Evolutionary conservation across 2,888 invertebrate species (phyloP).

Genomic region (Calephelis perditalis): DNA sequence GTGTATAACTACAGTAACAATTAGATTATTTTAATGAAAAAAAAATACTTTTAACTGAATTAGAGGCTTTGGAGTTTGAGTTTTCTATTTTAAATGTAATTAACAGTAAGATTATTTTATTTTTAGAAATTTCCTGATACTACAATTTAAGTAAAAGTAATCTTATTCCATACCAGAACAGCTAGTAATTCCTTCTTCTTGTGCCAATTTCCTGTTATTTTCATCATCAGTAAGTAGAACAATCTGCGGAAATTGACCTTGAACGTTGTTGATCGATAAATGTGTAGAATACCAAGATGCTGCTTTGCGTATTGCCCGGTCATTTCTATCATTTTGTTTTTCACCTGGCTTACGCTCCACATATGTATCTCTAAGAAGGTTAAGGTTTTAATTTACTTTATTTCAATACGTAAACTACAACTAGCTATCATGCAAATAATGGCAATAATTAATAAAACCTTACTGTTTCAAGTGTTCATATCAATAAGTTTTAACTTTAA

Average conservation of each 20-base stretch:
- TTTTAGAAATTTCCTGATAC: background rate
- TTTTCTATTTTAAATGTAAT: no score
- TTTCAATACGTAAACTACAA: no score
- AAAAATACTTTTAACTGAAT: no score
- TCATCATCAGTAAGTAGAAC: conserved; percentile 92
- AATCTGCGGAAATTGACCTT: conserved; percentile 72
- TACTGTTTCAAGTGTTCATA: no score
- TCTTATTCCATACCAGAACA: conserved; percentile 78
- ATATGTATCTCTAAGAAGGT: conserved; percentile 87
- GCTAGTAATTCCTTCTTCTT: conserved; percentile 82
- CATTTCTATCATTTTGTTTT: conserved; percentile 93
- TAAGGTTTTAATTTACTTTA: no score
- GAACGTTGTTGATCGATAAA: conserved; percentile 58
- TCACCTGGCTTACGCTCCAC: conserved; percentile 89
- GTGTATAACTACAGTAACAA: no score
- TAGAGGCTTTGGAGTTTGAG: no score
- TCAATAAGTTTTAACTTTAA: no score
- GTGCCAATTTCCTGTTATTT: conserved; percentile 85
- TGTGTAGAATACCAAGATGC: conserved; percentile 91
- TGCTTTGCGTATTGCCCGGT: conserved; percentile 90
- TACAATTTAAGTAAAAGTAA: background rate
- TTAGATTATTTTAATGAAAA: no score
- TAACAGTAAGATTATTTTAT: background rate
- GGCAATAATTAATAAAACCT: no score
- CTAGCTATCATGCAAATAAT: no score